Evolutionary conservation across 2,113 vertebrate genomes (phyloP).

Genomic region (Dendropsophus ebraccatus): DNA sequence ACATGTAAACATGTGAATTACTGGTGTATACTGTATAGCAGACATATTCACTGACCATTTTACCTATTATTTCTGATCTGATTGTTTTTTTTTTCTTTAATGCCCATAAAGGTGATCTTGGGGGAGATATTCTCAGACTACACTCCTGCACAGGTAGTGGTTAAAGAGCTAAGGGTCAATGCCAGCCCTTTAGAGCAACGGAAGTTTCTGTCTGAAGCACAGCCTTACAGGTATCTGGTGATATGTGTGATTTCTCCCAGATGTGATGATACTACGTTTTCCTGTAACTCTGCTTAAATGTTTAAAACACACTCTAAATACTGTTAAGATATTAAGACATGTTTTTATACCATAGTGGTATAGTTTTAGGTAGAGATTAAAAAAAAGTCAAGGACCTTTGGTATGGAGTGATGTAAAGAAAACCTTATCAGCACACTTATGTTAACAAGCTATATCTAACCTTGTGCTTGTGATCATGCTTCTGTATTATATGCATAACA

Average conservation of each 20-base stretch:
- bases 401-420: neutral
- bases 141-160: constrained; percentile 88
- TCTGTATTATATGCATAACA: neutral
- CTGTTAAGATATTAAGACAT: neutral
- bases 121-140: constrained; percentile 91
- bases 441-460: neutral
- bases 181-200: constrained; percentile 88
- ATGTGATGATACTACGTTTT: neutral
- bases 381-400: neutral
- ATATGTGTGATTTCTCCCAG: neutral
- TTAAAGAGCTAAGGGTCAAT: constrained; percentile 87
- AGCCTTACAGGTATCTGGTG: constrained; percentile 83
- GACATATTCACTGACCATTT: neutral
- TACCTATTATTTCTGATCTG: constrained; percentile 52
- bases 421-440: neutral
- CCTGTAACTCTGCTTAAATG: neutral
- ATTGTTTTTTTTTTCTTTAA: neutral
- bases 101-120: constrained; percentile 82
- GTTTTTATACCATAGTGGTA: neutral
- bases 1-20: neutral
- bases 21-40: neutral
- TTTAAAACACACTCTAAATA: neutral
- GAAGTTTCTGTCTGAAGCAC: constrained; percentile 88
- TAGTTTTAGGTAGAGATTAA: neutral
- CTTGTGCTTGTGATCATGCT: neutral